Evolutionary conservation across 2,888 invertebrate species (phyloP), one percentile per base, ranked within the genome.

Genomic region (Arenicola marina): DNA sequence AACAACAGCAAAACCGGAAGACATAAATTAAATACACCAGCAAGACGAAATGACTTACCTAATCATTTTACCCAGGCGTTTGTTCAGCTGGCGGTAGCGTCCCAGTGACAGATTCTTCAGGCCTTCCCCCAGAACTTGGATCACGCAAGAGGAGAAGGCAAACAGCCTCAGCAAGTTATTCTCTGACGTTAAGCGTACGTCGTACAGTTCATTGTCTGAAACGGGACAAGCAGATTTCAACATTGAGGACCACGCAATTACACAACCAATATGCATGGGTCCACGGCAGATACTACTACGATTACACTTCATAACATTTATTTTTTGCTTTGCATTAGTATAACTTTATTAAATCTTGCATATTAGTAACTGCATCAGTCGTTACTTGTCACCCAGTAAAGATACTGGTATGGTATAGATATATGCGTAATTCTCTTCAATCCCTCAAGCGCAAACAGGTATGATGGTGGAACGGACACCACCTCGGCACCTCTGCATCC

Each of bases 31-130:
- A 38, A 38, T 38, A 38, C 11, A 38, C 18, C 11, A 38, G 38
- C 18, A 38, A 38, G 18, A 38, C 18, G 11, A 18, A 38, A 11
- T 15, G 7, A 32, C 26, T 18, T n/a, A 65, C 65, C 48, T 54
- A 4, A 65, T 53, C 53, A 83, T 76, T 57, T 76, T 73, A n/a
- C 82, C 82, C 33, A 84, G 73, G 11, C 83, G 72, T 69, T 85
- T 84, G 67, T 89, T 88, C 73, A 92, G 87, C 76, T 91, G 90
- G 71, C 87, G 85, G 73, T 89, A 90, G 65, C 88, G 83, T 4
- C 88, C 87, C 57, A 88, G 87, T 56, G 68, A 75, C 73, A 90
- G 91, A 0, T 89, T 89, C 60, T 87, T 80, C 68, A 92, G 83
- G 1, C 91, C 91, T 67, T 85, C 85, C 57, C 88, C 87, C 4